Evolutionary conservation across 2,888 invertebrate genomes (phyloP), one percentile per base, ranked within the genome.

Genomic region (Luperina testacea): DNA sequence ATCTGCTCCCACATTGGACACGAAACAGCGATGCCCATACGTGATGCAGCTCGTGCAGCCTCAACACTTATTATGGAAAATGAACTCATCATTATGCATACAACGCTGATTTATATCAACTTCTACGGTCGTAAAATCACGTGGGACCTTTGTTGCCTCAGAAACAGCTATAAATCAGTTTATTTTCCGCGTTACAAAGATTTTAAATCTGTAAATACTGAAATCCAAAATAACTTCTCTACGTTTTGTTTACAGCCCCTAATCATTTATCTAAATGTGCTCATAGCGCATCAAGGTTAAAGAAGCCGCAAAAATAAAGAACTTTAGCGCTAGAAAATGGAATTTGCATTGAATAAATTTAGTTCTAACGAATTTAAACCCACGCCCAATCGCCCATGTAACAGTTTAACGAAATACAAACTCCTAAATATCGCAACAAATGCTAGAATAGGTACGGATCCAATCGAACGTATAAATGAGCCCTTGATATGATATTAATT

Each of bases 1-100:
- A 89, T 90, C 77, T 81, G 82, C 83, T 68, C 86, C 80, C 87
- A 89, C 87, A 88, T 90, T 88, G 80, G 82, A 84, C 81, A 87
- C 78, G 57, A 78, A 85, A 88, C 78, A 85, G 88, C 87, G 87
- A 79, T 75, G 51, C 38, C 74, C 82, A 81, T 80, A 77, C 53
- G 61, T 63, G 72, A 72, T 75, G 74, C 38, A 75, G 72, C 76
- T 63, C 70, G 61, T 73, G 75, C 38, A 75, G 72, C 76, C 64
- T 75, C 15, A 57, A 64, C 27, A 67, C 72, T 81, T 69, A 72
- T 78, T 71, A 82, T 63, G 76, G 70, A 53, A 78, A 75, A 83
- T 83, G 38, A 82, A 73, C 75, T 38, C 77, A 73, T 57, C 45
- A 65, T 48, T 80, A 72, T 48, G 53, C 65, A 69, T 72, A 80